Conservation (phyloP, 2,888 invertebrate genomes). For the Thumatha senex region DNA sequence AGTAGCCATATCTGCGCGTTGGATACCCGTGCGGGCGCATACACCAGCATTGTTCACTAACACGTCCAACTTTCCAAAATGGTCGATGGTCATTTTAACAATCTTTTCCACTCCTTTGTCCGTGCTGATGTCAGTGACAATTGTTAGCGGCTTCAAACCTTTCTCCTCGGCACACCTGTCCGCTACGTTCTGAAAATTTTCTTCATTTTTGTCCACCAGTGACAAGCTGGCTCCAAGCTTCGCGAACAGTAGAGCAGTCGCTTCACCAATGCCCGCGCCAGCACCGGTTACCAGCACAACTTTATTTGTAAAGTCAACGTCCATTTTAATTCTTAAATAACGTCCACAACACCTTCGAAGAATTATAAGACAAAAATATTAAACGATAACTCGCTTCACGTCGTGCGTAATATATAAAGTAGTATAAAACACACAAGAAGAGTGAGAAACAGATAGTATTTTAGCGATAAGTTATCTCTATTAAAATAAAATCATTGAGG, state of each 20-base stretch:
- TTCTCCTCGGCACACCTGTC: constrained; percentile 41
- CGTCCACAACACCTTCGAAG: too few species aligned
- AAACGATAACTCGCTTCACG: too few species aligned
- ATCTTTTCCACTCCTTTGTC: constrained; percentile 79
- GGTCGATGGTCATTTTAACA: constrained; percentile 86
- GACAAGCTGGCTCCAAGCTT: constrained; percentile 54
- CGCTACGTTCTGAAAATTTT: constrained; percentile 43
- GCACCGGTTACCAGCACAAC: constrained; percentile 54
- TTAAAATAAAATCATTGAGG: too few species aligned
- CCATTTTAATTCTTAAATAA: background rate
- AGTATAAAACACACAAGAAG: too few species aligned
- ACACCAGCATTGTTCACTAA: constrained; percentile 93
- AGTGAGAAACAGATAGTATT: too few species aligned
- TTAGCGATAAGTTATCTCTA: too few species aligned
- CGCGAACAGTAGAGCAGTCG: constrained; percentile 53
- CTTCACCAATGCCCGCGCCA: constrained; percentile 63
- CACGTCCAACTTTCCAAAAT: constrained; percentile 87
- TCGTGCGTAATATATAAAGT: too few species aligned
- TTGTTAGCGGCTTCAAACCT: constrained; percentile 47
- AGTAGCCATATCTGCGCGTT: constrained; percentile 90
- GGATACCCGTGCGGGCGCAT: constrained; percentile 73
- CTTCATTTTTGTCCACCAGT: constrained; percentile 55
- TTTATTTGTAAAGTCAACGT: constrained; percentile 51
- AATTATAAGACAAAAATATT: too few species aligned
- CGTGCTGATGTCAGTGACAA: constrained; percentile 83